These are phyloP conservation scores for Toxonevra muliebris DNA, from an alignment of 2,888 invertebrate species.

Conservation along the genomic window DNA sequence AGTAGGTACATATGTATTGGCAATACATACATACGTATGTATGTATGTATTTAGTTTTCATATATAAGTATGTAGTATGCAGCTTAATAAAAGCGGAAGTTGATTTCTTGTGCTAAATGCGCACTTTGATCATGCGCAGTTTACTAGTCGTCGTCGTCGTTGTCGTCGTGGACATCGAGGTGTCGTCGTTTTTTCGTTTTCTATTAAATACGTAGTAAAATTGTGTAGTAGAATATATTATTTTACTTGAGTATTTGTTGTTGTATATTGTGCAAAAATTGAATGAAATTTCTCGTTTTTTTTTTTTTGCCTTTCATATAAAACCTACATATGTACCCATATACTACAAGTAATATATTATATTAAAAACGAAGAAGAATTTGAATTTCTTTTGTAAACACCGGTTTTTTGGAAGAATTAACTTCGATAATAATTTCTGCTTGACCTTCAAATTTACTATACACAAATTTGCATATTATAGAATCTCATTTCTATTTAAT, in stretches of 20 bases:
- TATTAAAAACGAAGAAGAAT: too few relatives aligned
- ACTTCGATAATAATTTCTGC: too few relatives aligned
- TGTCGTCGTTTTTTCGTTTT: neutral
- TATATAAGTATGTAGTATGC: neutral
- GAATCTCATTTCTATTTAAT: too few relatives aligned
- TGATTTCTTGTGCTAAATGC: slow-evolving; percentile 28
- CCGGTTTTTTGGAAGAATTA: too few relatives aligned
- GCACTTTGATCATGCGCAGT: slow-evolving; percentile 39
- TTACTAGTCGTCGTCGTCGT: neutral
- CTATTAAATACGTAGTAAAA: neutral
- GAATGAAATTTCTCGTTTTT: neutral
- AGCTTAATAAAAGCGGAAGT: slow-evolving; percentile 29
- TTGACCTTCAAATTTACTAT: too few relatives aligned
- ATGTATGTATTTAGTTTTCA: neutral
- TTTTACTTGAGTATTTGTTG: neutral
- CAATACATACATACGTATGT: neutral
- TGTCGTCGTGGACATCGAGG: neutral
- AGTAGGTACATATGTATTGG: neutral
- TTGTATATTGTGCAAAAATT: neutral
- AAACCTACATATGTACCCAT: too few relatives aligned
- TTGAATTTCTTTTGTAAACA: too few relatives aligned
- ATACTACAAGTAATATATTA: too few relatives aligned
- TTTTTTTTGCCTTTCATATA: neutral
- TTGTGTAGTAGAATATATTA: neutral
- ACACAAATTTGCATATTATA: too few relatives aligned